Evolutionary conservation across 2,113 vertebrate genomes (phyloP).

Genomic region (Ceuthmochares aereus): DNA sequence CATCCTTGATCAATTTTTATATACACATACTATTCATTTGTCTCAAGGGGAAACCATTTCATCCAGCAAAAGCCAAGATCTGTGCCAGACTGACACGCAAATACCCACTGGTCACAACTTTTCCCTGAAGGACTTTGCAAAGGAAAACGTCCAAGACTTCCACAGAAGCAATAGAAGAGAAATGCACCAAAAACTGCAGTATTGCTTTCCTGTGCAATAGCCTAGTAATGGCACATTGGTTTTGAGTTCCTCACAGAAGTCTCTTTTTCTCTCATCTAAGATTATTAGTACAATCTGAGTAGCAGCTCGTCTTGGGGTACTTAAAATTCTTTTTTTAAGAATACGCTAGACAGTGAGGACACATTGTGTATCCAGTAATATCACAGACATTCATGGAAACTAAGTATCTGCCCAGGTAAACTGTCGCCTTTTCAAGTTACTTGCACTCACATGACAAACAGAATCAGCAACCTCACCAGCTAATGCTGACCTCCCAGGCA

Average conservation of each 20-base stretch:
- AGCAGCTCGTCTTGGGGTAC: not conserved
- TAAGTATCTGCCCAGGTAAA: not conserved
- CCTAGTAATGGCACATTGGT: not conserved
- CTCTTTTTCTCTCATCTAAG: not conserved
- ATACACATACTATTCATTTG: not conserved
- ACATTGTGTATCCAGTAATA: not conserved
- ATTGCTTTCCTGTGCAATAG: not conserved
- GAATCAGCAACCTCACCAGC: fast-evolving
- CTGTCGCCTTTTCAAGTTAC: not conserved
- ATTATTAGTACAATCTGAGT: not conserved
- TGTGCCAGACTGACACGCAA: not conserved
- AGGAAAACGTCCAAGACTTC: not conserved
- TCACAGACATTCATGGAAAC: not conserved
- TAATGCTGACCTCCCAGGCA: not conserved
- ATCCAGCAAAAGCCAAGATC: not conserved
- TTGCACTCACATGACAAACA: not conserved
- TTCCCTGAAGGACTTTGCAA: not conserved
- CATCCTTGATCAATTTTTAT: not conserved
- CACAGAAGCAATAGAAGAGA: not conserved
- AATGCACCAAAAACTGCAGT: not conserved
- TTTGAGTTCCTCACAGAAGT: not conserved
- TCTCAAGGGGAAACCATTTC: not conserved
- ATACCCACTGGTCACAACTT: not conserved
- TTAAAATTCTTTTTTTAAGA: not conserved
- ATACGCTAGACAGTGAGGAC: not conserved